Evolutionary conservation across 2,888 invertebrate species (phyloP).

Genomic region (Arenicola marina): DNA sequence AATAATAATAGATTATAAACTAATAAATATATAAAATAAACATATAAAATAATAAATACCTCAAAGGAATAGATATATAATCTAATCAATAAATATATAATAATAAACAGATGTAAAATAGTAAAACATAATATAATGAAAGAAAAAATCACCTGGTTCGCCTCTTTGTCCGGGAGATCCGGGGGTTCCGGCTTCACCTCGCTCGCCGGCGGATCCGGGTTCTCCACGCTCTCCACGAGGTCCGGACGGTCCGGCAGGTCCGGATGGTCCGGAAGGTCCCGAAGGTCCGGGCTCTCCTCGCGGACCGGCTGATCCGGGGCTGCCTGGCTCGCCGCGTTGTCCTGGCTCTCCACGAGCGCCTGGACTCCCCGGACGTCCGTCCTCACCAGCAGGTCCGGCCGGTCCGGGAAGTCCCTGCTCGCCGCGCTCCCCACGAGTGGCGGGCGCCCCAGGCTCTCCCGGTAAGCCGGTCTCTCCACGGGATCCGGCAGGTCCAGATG

Average conservation of each 20-base stretch:
- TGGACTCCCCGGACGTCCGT: constrained; percentile 11
- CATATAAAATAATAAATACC: background rate
- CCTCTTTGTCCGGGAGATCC: background rate
- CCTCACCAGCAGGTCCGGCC: constrained; percentile 21
- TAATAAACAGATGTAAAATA: background rate
- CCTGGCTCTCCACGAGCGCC: constrained; percentile 16
- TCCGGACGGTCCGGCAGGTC: constrained; percentile 18
- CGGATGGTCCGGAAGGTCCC: constrained; percentile 27
- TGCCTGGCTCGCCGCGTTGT: constrained; percentile 6
- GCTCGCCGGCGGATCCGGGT: constrained; percentile 23
- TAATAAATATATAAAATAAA: background rate
- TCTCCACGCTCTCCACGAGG: constrained; percentile 16
- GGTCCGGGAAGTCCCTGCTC: constrained; percentile 20
- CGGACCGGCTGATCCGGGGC: constrained; percentile 14
- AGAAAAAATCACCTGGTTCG: constrained; percentile 31
- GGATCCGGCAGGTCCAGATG: constrained; percentile 5
- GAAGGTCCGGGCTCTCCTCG: constrained; percentile 11
- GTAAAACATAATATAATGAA: background rate
- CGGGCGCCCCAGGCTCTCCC: constrained; percentile 19
- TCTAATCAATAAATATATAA: background rate
- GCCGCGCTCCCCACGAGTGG: constrained; percentile 24
- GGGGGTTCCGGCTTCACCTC: constrained; percentile 16
- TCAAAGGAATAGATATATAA: background rate
- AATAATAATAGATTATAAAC: too few relatives aligned
- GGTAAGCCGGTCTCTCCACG: constrained; percentile 7